phyloP scores from a whole-genome alignment of 2,888 invertebrate species.

The Pimpla rufipes region DNA sequence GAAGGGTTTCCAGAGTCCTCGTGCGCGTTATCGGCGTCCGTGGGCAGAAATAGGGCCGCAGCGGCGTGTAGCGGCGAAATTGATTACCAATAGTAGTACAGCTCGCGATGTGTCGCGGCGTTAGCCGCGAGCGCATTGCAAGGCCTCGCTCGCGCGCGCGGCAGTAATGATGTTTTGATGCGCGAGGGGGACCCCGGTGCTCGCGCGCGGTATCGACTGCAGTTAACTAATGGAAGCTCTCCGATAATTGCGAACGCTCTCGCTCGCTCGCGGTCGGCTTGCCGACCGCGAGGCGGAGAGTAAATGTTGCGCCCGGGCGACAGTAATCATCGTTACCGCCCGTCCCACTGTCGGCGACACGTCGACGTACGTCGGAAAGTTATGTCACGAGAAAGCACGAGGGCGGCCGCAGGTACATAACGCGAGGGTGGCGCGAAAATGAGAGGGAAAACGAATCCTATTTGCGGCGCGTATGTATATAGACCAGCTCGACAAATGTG shows the following conservation, averaged over 20 bases:
- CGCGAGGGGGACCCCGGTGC: conserved; percentile 73
- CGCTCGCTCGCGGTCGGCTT: conserved; percentile 21
- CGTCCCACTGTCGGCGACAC: conserved; percentile 54
- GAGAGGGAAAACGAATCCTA: no score
- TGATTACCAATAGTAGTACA: conserved; percentile 83
- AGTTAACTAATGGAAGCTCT: conserved; percentile 85
- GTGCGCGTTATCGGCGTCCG: conserved; percentile 78
- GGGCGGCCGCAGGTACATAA: conserved; percentile 2
- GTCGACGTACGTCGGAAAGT: conserved; percentile 59
- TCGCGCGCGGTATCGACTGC: conserved; percentile 81
- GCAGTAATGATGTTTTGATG: conserved; percentile 85
- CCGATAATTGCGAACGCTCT: conserved; percentile 83
- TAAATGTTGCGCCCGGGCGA: conserved; percentile 81
- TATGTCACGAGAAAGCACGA: conserved; percentile 48
- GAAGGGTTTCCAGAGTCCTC: conserved; percentile 70
- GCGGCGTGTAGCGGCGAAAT: conserved; percentile 80
- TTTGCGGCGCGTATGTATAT: neutral
- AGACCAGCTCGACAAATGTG: conserved; percentile 13
- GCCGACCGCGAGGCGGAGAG: conserved; percentile 73
- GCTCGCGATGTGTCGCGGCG: conserved; percentile 70
- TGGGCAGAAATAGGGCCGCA: conserved; percentile 68
- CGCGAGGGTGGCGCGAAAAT: neutral
- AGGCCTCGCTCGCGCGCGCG: conserved; percentile 59
- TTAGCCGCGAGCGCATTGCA: conserved; percentile 43
- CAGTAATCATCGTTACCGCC: conserved; percentile 83